phyloP scores from a whole-genome alignment of 2,113 vertebrate genomes.

The Notiomystis cincta region DNA sequence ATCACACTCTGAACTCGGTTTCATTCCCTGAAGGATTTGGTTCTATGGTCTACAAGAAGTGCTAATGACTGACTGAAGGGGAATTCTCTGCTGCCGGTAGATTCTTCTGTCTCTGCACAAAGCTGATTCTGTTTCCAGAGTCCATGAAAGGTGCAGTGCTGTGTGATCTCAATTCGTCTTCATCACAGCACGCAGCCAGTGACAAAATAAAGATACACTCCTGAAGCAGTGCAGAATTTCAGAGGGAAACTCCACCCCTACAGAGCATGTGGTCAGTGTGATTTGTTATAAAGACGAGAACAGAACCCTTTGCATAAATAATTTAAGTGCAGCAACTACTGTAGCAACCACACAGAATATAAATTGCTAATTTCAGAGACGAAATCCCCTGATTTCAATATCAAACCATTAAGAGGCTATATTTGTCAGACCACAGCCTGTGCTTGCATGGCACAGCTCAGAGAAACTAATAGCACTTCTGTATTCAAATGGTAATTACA shows the following conservation, averaged over 20 bases:
- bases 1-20: not conserved
- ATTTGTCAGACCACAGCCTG: conserved; percentile 22
- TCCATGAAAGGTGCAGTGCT: not conserved
- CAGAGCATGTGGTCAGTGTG: not conserved
- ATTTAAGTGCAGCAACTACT: conserved; percentile 61
- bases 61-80: not conserved
- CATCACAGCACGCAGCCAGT: not conserved
- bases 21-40: conserved; percentile 20
- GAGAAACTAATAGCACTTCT: conserved; percentile 7
- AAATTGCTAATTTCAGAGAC: conserved; percentile 58
- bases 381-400: conserved; percentile 55
- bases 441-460: not conserved
- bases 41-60: conserved; percentile 13
- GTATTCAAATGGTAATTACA: conserved; percentile 24
- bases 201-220: not conserved
- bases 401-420: conserved; percentile 16
- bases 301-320: conserved; percentile 60
- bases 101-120: not conserved
- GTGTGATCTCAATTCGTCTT: not conserved
- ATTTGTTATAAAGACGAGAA: conserved; percentile 54
- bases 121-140: conserved; percentile 18
- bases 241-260: not conserved
- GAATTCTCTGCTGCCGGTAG: not conserved
- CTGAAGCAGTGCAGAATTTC: conserved; percentile 12
- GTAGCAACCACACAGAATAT: conserved; percentile 52